Percentiles rank a stretch among this genome's conserved stretches.
Evolutionary conservation across 2,888 invertebrate species (phyloP).

Genomic region (Agrilus mali): DNA sequence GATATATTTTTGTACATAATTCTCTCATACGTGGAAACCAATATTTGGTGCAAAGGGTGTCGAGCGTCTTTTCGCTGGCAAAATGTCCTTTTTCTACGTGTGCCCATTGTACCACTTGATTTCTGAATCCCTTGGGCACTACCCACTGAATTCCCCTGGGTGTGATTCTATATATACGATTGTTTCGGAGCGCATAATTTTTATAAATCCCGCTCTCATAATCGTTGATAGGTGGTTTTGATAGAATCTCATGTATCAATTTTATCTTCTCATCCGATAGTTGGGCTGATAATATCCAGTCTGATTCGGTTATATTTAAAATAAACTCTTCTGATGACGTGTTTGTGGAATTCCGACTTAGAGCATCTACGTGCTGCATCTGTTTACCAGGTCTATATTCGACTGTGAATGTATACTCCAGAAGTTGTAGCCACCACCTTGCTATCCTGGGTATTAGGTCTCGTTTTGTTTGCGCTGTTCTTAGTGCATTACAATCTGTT

Average conservation of each 20-base stretch:
- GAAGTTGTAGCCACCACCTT: slow-evolving; percentile 14
- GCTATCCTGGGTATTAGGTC: slow-evolving; percentile 14
- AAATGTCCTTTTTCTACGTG: slow-evolving; percentile 15
- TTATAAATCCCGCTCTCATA: slow-evolving; percentile 5
- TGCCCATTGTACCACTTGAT: slow-evolving; percentile 10
- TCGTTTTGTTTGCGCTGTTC: slow-evolving; percentile 8
- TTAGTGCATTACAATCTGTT: slow-evolving; percentile 16
- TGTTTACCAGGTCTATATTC: slow-evolving; percentile 12
- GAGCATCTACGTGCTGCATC: slow-evolving; percentile 15
- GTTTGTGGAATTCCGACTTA: slow-evolving; percentile 8
- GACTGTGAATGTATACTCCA: slow-evolving; percentile 12
- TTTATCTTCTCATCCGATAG: slow-evolving; percentile 4
- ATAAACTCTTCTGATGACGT: background rate
- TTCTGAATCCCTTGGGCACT: slow-evolving; percentile 11
- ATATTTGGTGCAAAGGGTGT: too few relatives aligned
- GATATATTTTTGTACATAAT: too few relatives aligned
- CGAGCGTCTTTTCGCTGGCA: slow-evolving; percentile 16
- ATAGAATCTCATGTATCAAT: slow-evolving; percentile 1
- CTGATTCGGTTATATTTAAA: slow-evolving; percentile 2
- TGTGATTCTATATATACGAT: slow-evolving; percentile 11
- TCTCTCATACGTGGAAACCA: too few relatives aligned
- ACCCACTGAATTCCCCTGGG: slow-evolving; percentile 10
- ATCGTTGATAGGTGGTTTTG: slow-evolving; percentile 1
- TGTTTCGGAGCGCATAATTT: slow-evolving; percentile 10
- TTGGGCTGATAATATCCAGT: slow-evolving; percentile 5